Conservation (phyloP, 2,797 vertebrate species). For the Myotis pilosus region DNA sequence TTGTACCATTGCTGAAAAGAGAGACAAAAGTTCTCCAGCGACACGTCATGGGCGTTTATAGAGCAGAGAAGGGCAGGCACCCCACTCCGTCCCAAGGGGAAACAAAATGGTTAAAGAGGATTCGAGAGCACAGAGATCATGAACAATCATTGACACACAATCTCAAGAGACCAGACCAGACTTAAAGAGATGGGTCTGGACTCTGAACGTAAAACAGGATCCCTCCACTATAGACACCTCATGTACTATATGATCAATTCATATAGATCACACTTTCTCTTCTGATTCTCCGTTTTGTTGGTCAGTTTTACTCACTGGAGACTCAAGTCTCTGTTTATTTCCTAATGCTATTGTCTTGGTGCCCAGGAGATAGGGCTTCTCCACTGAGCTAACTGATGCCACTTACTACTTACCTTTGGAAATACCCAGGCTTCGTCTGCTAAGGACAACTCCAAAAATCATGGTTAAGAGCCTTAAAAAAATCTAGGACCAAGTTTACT, state of each 20-base stretch:
- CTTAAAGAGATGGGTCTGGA: neutral
- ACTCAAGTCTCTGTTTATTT: slow-evolving; percentile 13
- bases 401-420: slow-evolving; percentile 76
- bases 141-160: neutral
- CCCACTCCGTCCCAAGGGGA: slow-evolving; percentile 41
- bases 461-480: neutral
- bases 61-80: slow-evolving; percentile 11
- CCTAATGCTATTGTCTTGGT: neutral
- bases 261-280: neutral
- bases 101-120: slow-evolving; percentile 37
- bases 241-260: neutral
- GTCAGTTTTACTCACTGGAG: neutral
- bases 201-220: neutral
- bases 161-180: neutral
- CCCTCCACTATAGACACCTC: neutral
- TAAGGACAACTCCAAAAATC: neutral
- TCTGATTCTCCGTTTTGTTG: slow-evolving; percentile 10
- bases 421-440: neutral
- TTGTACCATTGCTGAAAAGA: slow-evolving; percentile 99
- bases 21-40: slow-evolving; percentile 95
- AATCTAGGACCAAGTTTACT: neutral
- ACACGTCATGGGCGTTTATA: slow-evolving; percentile 26
- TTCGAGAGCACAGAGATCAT: slow-evolving; percentile 8
- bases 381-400: neutral
- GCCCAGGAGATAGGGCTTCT: slow-evolving; percentile 5